phyloP scores from a whole-genome alignment of 2,888 invertebrate species.

The Diabrotica balteata region DNA sequence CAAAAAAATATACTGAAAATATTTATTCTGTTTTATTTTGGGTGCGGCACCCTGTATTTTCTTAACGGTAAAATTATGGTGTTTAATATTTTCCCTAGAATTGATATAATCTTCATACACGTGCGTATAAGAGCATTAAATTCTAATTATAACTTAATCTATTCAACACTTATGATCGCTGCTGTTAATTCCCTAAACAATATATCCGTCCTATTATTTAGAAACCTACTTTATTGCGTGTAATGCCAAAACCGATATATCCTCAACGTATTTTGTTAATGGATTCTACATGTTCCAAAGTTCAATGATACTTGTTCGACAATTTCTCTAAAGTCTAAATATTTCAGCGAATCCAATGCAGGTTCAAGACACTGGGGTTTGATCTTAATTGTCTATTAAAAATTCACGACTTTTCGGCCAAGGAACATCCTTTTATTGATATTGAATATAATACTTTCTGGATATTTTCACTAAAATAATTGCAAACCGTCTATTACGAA shows the following conservation, averaged over 20 bases:
- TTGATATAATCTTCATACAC: neutral
- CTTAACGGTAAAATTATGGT: neutral
- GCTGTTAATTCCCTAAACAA: conserved; percentile 10
- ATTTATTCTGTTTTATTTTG: too few relatives aligned
- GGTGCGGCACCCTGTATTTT: too few relatives aligned
- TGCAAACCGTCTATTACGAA: too few relatives aligned
- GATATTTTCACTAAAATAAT: too few relatives aligned
- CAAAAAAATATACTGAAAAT: too few relatives aligned
- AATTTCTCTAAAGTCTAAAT: conserved; percentile 30
- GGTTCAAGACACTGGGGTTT: conserved; percentile 12
- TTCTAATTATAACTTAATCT: conserved; percentile 11
- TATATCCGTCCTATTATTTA: conserved; percentile 14
- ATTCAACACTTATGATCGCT: conserved; percentile 6
- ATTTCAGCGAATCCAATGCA: conserved; percentile 22
- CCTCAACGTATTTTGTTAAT: conserved; percentile 33
- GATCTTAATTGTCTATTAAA: conserved; percentile 5
- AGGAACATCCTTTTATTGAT: too few relatives aligned
- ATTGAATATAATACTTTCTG: too few relatives aligned
- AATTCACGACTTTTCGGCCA: too few relatives aligned
- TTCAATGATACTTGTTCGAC: conserved; percentile 35
- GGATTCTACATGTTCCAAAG: conserved; percentile 36
- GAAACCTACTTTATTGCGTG: conserved; percentile 9
- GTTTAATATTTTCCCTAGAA: neutral
- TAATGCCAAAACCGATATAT: conserved; percentile 26
- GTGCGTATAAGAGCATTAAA: conserved; percentile 5